Base-by-base conservation (phyloP, 2,797 vertebrate species). In the Hoplostethus atlanticus region DNA sequence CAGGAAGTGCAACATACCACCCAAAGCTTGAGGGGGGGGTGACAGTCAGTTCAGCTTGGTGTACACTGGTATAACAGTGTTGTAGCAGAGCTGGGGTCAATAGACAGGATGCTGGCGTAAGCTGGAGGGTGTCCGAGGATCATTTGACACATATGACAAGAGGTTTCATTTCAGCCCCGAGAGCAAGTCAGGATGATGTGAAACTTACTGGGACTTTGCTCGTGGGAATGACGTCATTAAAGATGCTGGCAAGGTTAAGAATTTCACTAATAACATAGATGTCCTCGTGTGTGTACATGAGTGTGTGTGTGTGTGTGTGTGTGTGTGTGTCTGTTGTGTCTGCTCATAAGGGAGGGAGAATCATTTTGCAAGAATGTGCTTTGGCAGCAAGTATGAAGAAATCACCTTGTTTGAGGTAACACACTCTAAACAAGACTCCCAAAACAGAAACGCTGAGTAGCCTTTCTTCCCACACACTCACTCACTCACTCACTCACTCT, bases 391-490 rank as follows among this genome's bases (percentile, higher is more conserved):
- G 53, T 51, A 57, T 76, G 71, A 84, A 62, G 71, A 67, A 84
- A 74, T 65, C 67, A 58, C 54, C 71, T 71, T 66, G 36, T 5
- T 44, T 79, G 78, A 82, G 79, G 59, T 51, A 51, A 2, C 25
- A 56, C 34, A 25, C 68, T 60, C 31, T 31, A 76, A 74, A 83
- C 47, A 84, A 66, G 40, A 77, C 69, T 84, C 79, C 71, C 50
- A 16, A 9, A 11, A 44, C 31, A 64, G 68, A 64, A 84, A 81
- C 11, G 34, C 69, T 81, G 64, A 82, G 51, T 61, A 53, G 38
- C 57, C 42, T 8, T 48, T 17, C 17, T 25, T 0, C 17, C 44
- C 28, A 48, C 48, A 58, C 46, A 31, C 30, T 34, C 56, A 55
- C 48, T 48, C 28, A 17, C 40, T 55, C 40, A 51, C 34, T 58